Evolutionary conservation across 2,888 invertebrate species (phyloP), one percentile per base, ranked within the genome.

Genomic region (Meandrusa payeni): DNA sequence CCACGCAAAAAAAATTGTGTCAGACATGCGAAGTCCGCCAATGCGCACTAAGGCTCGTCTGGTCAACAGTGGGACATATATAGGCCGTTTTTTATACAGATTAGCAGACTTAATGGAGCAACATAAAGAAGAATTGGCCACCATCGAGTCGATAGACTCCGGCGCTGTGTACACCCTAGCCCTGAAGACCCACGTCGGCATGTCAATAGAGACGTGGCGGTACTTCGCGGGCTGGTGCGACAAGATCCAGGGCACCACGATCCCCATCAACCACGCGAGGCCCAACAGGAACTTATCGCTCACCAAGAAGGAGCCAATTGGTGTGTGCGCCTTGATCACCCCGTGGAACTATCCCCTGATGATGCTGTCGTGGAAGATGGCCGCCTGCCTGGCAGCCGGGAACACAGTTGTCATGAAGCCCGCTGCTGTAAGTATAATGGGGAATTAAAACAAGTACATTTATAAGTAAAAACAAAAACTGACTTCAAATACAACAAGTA

Each of bases 311-410:
- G 98, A 98, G 73, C 97, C 98, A 0, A 94, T 98, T 50, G 98
- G 97, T 0, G 98, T 98, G 2, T 97, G 96, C 62, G 98, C 94
- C 0, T 83, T 98, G 7, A 92, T 98, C 7, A 97, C 97, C 0
- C 98, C 98, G 0, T 99, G 98, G 98, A 98, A 98, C 76, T 99
- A 98, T 74, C 98, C 98, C 0, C 85, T 99, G 5, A 98, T 99
- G 98, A 99, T 98, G 98, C 80, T 98, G 5, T 96, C 97, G 0
- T 98, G 98, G 98, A 98, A 98, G 78, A 97, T 98, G 97, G 97
- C 98, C 0, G 97, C 98, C 2, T 98, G 98, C 66, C 88, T 98
- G 31, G 97, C 98, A 0, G 97, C 98, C 4, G 98, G 98, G 20
- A 98, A 98, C 70, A 97, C 98, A 0, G 97, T 98, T 0, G 93